Percentiles rank a stretch among this genome's conserved stretches.
phyloP scores from a whole-genome alignment of 2,888 invertebrate species.

The Leucophenga maculata region DNA sequence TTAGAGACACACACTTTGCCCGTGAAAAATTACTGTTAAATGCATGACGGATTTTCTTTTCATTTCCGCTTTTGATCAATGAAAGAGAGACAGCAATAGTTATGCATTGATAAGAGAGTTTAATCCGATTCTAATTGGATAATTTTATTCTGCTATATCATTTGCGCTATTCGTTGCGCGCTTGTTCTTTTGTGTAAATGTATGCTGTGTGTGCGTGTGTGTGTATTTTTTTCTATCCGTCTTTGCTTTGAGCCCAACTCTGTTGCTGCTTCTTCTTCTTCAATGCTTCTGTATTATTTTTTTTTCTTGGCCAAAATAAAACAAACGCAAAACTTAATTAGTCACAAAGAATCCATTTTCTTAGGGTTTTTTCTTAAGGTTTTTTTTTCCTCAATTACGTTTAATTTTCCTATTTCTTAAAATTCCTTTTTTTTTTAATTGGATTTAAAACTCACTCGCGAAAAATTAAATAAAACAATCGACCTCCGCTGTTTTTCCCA shows the following conservation, averaged over 20 bases:
- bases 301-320: constrained; percentile 44
- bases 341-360: constrained; percentile 17
- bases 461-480: constrained; percentile 58
- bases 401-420: constrained; percentile 49
- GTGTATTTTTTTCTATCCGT: constrained; percentile 41
- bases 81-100: constrained; percentile 37
- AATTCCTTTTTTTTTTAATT: constrained; percentile 45
- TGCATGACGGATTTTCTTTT: constrained; percentile 30
- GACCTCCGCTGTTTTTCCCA: constrained; percentile 58
- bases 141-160: constrained; percentile 33
- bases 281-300: constrained; percentile 32
- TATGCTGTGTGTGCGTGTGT: constrained; percentile 26
- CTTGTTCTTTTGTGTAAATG: constrained; percentile 8
- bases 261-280: constrained; percentile 36
- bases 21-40: constrained; percentile 62
- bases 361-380: not conserved
- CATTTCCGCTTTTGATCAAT: constrained; percentile 37
- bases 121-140: constrained; percentile 52
- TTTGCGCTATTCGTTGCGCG: not conserved
- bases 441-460: constrained; percentile 50
- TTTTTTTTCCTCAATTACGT: constrained; percentile 26
- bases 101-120: constrained; percentile 51
- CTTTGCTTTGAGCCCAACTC: constrained; percentile 39
- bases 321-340: constrained; percentile 54
- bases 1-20: constrained; percentile 40